phyloP scores from a whole-genome alignment of 2,888 invertebrate genomes.

The Hecatera dysodea region DNA sequence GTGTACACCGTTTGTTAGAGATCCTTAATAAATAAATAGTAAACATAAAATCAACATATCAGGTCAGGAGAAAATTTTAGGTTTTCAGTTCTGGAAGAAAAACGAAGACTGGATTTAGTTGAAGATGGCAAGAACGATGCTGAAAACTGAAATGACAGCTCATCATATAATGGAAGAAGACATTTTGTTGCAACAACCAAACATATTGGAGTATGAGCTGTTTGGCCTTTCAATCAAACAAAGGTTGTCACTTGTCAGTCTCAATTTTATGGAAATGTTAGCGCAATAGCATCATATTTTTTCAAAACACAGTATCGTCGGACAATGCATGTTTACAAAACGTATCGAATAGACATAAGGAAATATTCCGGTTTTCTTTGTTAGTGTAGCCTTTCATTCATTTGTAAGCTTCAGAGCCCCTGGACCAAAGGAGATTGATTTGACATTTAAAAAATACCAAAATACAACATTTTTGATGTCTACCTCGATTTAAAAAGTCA shows the following conservation, averaged over 20 bases:
- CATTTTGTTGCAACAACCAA: neutral
- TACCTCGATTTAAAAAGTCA: no score
- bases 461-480: no score
- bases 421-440: no score
- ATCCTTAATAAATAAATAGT: no score
- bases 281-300: neutral
- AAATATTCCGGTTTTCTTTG: constrained; percentile 6
- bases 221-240: neutral
- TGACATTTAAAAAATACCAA: no score
- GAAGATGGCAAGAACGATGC: neutral
- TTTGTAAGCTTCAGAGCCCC: no score
- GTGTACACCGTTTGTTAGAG: no score
- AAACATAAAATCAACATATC: no score
- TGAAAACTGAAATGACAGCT: neutral
- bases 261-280: constrained; percentile 1
- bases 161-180: neutral
- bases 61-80: no score
- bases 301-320: constrained; percentile 11
- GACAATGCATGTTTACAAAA: constrained; percentile 33
- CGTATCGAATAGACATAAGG: constrained; percentile 1
- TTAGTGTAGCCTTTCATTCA: neutral
- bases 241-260: constrained; percentile 1
- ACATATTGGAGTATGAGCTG: neutral
- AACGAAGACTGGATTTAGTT: no score
- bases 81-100: neutral